phyloP scores from a whole-genome alignment of 2,797 vertebrate species.

The Chrosomus eos region DNA sequence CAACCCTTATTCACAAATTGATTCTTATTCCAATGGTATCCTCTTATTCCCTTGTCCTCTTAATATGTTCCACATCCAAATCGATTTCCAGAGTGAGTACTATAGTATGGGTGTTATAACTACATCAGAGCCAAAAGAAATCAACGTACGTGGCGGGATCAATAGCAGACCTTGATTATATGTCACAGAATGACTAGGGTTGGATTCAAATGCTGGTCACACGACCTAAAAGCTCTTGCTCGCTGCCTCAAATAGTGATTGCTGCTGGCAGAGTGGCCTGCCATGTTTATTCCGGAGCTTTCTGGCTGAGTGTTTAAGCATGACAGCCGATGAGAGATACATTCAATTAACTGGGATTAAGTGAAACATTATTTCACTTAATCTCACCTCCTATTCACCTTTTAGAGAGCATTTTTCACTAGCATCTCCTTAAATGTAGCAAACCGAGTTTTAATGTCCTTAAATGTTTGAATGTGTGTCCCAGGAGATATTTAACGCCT shows the following conservation, averaged over 20 bases:
- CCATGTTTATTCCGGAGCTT: conserved; percentile 50
- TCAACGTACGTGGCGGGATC: conserved; percentile 47
- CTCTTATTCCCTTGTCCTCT: conserved; percentile 28
- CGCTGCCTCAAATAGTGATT: conserved; percentile 52
- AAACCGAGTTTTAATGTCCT: conserved; percentile 14
- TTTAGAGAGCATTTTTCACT: conserved; percentile 17
- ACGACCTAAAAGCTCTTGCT: conserved; percentile 42
- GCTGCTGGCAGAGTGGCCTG: conserved; percentile 49
- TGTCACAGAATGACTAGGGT: conserved; percentile 49
- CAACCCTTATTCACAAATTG: conserved; percentile 51
- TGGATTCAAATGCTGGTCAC: conserved; percentile 57
- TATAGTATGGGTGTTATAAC: conserved; percentile 50
- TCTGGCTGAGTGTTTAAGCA: conserved; percentile 45
- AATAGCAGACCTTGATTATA: conserved; percentile 62
- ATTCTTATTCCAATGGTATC: conserved; percentile 23
- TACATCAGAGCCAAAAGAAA: conserved; percentile 46
- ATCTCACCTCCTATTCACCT: conserved; percentile 35
- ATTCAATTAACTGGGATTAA: conserved; percentile 44
- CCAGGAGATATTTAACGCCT: not conserved
- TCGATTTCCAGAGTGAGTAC: conserved; percentile 27
- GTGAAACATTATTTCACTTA: conserved; percentile 37
- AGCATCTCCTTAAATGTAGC: conserved; percentile 34
- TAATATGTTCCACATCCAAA: conserved; percentile 36
- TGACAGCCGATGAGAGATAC: conserved; percentile 41
- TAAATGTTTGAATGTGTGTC: conserved; percentile 13